Evolutionary conservation across 2,888 invertebrate species (phyloP), one percentile per base, ranked within the genome.

Genomic region (Nomada ruficornis): DNA sequence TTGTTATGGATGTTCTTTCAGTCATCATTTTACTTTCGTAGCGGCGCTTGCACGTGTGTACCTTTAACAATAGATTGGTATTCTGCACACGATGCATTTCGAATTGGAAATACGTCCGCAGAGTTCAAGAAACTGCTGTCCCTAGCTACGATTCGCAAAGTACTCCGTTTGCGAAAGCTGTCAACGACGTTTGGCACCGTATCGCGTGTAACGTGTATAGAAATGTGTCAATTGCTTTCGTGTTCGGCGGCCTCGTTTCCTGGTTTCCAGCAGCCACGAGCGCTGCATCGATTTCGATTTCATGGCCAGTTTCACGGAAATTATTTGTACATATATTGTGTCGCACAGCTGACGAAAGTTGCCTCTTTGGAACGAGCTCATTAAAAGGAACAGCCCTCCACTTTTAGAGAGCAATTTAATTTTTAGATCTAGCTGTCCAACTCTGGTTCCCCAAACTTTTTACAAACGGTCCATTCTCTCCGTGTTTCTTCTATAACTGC

Each of bases 191-290:
- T 83, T 75, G 83, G 72, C 82, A 74, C 64, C 78, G 74, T 68
- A 47, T 67, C 70, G 47, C 47, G 52, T 55, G 63, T 63, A n/a
- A 2, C 29, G 26, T 4, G 67, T 62, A 50, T n/a, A 77, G 76
- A 83, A 82, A 82, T 75, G 84, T 87, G 87, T 80, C 87, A 77
- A 85, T 87, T 87, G 87, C 86, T 87, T 85, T 85, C 81, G 86
- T 81, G 80, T 75, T 77, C 82, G 80, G 29, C 78, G 86, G 60
- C 87, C 87, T 76, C 86, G 87, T 85, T 87, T 84, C 72, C 72
- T 76, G 81, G 71, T 80, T 77, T 68, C 76, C 79, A 80, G 63
- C 70, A 29, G 72, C 47, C 79, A 75, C 77, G 64, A 70, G 74
- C n/a, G 26, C 44, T 82, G 73, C 74, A 86, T 85, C 86, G 86